These are phyloP conservation scores for Etia nguti DNA, from an alignment of 2,113 vertebrate species.

Conservation along the genomic window DNA sequence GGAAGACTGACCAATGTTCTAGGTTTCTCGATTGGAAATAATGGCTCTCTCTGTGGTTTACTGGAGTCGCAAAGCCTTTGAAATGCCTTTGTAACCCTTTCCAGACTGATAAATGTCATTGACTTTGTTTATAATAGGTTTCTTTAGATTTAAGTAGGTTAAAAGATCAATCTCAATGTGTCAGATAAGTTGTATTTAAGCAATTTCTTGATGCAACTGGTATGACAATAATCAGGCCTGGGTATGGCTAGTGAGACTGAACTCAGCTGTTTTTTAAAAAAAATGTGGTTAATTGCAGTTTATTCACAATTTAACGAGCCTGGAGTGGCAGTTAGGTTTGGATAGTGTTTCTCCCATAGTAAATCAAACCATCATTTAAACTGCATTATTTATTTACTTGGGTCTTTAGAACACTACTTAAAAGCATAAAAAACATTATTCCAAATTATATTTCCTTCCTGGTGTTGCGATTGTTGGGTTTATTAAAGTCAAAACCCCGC, in stretches of 20 bases:
- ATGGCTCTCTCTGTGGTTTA: neutral
- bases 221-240: neutral
- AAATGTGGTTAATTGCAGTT: neutral
- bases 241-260: neutral
- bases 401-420: neutral
- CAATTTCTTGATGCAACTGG: neutral
- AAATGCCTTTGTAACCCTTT: neutral
- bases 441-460: neutral
- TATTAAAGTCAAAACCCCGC: too few relatives aligned
- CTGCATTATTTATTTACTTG: neutral
- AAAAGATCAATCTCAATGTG: too few relatives aligned
- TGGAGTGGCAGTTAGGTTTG: neutral
- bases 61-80: neutral
- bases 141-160: too few relatives aligned
- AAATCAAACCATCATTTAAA: neutral
- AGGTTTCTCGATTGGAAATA: neutral
- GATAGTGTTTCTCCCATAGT: neutral
- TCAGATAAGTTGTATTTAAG: neutral
- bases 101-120: neutral
- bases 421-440: neutral
- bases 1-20: neutral
- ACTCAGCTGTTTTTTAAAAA: neutral
- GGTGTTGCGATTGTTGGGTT: too few relatives aligned
- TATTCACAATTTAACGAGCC: neutral
- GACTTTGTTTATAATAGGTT: neutral